A percentile compares a stretch with the other conserved stretches of the same genome.
Evolutionary conservation across 2,113 vertebrate species (phyloP).

Genomic region (Daboia siamensis): DNA sequence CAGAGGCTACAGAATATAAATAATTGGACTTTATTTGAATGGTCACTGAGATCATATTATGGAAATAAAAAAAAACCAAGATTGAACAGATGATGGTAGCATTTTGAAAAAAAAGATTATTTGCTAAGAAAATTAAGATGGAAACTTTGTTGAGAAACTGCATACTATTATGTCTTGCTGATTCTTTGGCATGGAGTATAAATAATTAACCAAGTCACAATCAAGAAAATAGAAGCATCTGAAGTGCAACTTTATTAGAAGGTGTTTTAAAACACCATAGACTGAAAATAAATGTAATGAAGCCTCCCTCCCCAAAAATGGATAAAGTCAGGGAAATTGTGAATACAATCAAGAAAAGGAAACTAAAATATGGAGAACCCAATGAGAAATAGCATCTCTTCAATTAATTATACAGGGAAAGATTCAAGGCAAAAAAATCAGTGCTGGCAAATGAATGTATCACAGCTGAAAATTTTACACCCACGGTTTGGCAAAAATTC

Average conservation of each 20-base stretch:
- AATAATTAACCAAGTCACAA: not conserved
- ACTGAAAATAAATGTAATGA: not conserved
- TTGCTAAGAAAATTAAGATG: not conserved
- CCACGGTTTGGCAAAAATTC: not conserved
- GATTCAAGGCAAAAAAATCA: not conserved
- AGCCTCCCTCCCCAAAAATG: not conserved
- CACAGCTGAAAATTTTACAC: not conserved
- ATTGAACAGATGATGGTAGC: not conserved
- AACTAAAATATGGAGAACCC: not conserved
- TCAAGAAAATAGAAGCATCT: not conserved
- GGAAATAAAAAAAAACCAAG: not conserved
- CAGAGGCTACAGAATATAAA: not conserved
- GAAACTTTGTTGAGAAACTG: not conserved
- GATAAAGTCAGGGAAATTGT: not conserved
- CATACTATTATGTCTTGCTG: not conserved
- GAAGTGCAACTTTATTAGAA: not conserved
- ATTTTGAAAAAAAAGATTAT: not conserved
- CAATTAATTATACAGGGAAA: not conserved
- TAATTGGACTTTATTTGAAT: not conserved
- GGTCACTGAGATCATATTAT: not conserved
- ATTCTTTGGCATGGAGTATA: not conserved
- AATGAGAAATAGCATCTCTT: not conserved
- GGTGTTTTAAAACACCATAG: not conserved
- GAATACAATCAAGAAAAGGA: not conserved
- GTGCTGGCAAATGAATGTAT: not conserved